Evolutionary conservation across 1,140 invertebrate genomes (phyloP).

Genomic region (Drosophila littoralis): DNA sequence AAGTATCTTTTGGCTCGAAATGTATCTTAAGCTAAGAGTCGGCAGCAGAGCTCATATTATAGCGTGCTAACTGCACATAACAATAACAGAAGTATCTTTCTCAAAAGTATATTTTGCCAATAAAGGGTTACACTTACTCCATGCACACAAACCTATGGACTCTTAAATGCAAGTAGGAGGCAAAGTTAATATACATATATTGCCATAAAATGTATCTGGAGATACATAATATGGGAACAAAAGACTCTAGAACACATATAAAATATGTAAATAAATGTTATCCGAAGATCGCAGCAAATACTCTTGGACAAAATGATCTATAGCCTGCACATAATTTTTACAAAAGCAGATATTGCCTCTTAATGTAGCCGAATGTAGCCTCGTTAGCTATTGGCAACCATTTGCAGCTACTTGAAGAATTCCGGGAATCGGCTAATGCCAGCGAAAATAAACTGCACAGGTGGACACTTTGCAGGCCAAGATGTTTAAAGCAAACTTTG

Average conservation of each 20-base stretch:
- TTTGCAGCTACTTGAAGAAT: conserved; percentile 38
- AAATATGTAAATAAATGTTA: too few species aligned
- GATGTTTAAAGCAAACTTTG: conserved; percentile 60
- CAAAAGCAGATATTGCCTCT: conserved; percentile 25
- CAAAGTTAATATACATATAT: too few species aligned
- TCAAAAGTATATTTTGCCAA: background rate
- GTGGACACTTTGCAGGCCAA: conserved; percentile 65
- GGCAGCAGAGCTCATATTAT: too few species aligned
- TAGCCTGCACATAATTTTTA: background rate
- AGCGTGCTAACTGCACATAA: too few species aligned
- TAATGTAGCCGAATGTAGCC: conserved; percentile 26
- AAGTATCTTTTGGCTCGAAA: conserved; percentile 5
- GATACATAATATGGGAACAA: background rate
- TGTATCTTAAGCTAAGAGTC: background rate
- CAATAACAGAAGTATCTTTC: background rate
- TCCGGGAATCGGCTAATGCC: conserved; percentile 67
- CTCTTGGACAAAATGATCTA: background rate
- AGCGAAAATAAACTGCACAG: conserved; percentile 67
- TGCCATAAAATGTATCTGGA: background rate
- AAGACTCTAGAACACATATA: background rate
- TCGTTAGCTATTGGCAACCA: background rate
- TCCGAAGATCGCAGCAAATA: too few species aligned
- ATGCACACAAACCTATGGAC: too few species aligned
- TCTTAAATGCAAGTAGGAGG: too few species aligned
- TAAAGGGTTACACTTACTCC: background rate